Evolutionary conservation across 2,888 invertebrate species (phyloP), one percentile per base, ranked within the genome.

Genomic region (Pherbina coryleti): DNA sequence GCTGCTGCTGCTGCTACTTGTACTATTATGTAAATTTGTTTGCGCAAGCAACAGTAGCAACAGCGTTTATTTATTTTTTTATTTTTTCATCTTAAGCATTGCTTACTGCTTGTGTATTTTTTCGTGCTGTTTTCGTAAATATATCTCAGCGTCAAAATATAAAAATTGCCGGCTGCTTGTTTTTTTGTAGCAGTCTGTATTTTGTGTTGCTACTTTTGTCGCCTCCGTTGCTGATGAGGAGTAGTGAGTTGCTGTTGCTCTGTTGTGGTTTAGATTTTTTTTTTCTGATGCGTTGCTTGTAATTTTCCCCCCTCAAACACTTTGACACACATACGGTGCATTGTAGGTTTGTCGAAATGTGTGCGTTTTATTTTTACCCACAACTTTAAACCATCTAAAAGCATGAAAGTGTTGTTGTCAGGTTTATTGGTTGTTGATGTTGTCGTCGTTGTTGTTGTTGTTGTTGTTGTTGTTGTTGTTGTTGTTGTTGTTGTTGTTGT

Each of bases 341-440:
- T 44, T n/a, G 19, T 22, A 19, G 19, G 67, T 34, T 66, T 67
- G 55, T 34, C 8, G 51, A 62, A 31, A 49, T 76, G 62, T 71
- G 64, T 71, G 51, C 49, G 66, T 66, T 77, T 77, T 72, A 66
- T 77, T 66, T 75, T 72, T 72, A 57, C 77, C 31, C 57, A 55
- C 72, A 67, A 62, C 71, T 71, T 70, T 64, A 64, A 71, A 70
- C 71, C 76, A 76, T 70, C 71, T 70, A 76, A 76, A 67, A 69
- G 37, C 70, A 76, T 77, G 71, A 49, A 69, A 66, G 14, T 77
- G 60, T 70, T 69, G 34, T 25, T 71, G 53, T 62, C 34, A 62
- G 37, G 44, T 62, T 71, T 71, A 62, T 71, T 71, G 66, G 37
- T 37, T 77, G 77, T 62, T 72, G 66, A 37, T 75, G 66, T 31